These are phyloP conservation scores for Pandemis heparana DNA, from an alignment of 2,888 invertebrate genomes.

Conservation along the genomic window DNA sequence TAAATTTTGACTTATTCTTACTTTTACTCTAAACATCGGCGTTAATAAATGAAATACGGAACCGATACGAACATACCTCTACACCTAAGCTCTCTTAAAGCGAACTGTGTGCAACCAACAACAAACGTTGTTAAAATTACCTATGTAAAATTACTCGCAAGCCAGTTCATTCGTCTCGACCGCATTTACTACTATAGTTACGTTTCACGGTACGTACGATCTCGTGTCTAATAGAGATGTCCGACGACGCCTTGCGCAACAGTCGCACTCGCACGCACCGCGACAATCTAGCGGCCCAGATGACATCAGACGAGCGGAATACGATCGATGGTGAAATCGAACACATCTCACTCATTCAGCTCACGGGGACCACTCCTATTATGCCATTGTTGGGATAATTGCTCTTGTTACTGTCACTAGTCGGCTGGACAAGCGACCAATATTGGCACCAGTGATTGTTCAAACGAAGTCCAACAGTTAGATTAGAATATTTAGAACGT, in stretches of 20 bases:
- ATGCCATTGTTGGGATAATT: conserved; percentile 32
- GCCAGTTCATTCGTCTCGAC: conserved; percentile 9
- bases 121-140: background rate
- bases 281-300: conserved; percentile 70
- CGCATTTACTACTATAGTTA: conserved; percentile 11
- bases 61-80: background rate
- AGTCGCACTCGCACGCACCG: conserved; percentile 42
- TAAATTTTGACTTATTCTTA: background rate
- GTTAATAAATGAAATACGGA: background rate
- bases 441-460: conserved; percentile 9
- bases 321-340: conserved; percentile 51
- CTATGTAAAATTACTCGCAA: conserved; percentile 12
- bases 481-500: background rate
- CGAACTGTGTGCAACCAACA: background rate
- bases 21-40: background rate
- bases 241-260: conserved; percentile 46
- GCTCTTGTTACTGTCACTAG: conserved; percentile 18
- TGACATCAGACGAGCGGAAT: conserved; percentile 62
- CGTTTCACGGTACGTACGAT: conserved; percentile 24
- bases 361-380: conserved; percentile 32
- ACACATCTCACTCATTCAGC: conserved; percentile 41
- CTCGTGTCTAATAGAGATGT: conserved; percentile 40
- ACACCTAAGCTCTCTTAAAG: background rate
- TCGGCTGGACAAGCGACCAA: conserved; percentile 12
- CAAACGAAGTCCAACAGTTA: background rate